Conservation (phyloP, 2,113 vertebrate species). For the Megaleporinus macrocephalus region DNA sequence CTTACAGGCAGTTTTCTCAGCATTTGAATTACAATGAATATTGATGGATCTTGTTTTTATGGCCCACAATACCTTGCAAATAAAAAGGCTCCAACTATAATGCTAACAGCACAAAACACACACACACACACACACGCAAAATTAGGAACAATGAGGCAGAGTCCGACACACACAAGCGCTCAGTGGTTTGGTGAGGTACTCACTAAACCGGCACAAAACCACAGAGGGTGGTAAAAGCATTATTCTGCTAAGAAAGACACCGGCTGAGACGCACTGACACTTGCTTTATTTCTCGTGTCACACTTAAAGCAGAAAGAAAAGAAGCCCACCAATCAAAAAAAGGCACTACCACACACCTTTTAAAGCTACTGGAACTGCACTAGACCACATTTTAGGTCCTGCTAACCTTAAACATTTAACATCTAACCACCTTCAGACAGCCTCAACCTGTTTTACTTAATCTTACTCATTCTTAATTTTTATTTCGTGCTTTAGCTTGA, state of each 20-base stretch:
- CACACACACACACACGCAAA: not conserved
- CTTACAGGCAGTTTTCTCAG: not conserved
- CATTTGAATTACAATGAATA: slow-evolving; percentile 1
- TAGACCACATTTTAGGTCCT: not conserved
- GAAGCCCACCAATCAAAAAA: slow-evolving; percentile 2
- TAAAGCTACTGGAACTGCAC: not conserved
- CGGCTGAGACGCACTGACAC: slow-evolving; percentile 41
- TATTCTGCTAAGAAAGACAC: slow-evolving; percentile 25
- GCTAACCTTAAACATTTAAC: slow-evolving; percentile 2
- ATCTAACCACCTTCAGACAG: too few species aligned
- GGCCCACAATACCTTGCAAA: not conserved
- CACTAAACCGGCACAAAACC: not conserved
- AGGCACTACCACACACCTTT: not conserved
- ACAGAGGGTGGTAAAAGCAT: slow-evolving; percentile 24
- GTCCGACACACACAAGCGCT: slow-evolving; percentile 7
- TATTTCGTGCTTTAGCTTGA: too few species aligned
- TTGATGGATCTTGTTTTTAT: not conserved
- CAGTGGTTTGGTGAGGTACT: slow-evolving; percentile 17
- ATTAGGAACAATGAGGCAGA: not conserved
- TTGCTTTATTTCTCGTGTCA: not conserved
- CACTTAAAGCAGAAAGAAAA: not conserved
- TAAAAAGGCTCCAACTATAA: not conserved
- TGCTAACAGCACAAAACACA: not conserved
- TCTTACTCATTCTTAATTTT: too few species aligned
- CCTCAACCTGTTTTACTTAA: too few species aligned